phyloP scores from a whole-genome alignment of 2,797 vertebrate genomes.

The Tangara arthus region DNA sequence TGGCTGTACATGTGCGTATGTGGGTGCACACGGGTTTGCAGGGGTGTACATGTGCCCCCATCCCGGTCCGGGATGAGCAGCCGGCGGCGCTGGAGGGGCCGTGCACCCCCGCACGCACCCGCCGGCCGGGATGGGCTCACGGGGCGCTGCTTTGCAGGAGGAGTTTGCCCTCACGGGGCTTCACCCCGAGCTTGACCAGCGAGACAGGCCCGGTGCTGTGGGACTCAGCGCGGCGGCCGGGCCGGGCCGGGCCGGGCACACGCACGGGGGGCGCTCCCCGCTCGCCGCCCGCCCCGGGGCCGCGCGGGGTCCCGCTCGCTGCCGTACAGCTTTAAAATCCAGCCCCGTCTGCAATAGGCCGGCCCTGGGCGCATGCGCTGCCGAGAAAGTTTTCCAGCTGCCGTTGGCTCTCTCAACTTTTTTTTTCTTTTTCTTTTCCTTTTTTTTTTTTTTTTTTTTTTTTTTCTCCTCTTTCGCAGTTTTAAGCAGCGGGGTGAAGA shows the following conservation, averaged over 20 bases:
- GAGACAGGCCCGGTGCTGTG: fast-evolving
- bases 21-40: not conserved
- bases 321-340: constrained; percentile 77
- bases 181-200: not conserved
- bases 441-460: not conserved
- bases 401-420: constrained; percentile 51
- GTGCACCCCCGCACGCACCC: not conserved
- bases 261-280: not conserved
- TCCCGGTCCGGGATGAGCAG: not conserved
- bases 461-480: not conserved
- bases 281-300: not conserved
- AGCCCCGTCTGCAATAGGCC: constrained; percentile 72
- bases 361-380: constrained; percentile 85
- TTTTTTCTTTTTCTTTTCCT: not conserved
- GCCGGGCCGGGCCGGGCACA: fast-evolving
- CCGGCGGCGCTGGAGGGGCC: not conserved
- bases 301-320: not conserved
- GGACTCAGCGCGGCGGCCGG: fast-evolving
- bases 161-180: not conserved
- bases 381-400: constrained; percentile 69
- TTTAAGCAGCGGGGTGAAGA: constrained; percentile 59
- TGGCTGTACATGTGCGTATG: fast-evolving
- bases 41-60: no score
- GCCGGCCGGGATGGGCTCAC: no score
- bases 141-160: not conserved